Evolutionary conservation across 2,888 invertebrate species (phyloP), one percentile per base, ranked within the genome.

Genomic region (Macropis europaea): DNA sequence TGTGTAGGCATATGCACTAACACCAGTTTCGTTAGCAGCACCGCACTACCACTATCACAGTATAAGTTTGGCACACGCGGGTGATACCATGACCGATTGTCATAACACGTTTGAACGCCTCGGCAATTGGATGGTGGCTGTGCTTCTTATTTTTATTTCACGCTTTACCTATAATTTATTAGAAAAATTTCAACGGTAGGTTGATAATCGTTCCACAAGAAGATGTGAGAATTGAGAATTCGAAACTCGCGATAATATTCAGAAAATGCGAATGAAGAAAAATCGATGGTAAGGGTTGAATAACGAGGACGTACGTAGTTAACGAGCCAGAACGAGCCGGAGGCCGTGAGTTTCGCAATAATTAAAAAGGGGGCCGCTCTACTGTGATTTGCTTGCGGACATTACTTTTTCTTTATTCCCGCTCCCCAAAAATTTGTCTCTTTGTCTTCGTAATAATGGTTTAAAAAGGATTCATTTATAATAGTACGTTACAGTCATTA

Each of bases 271-370:
- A 47, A 40, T 28, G 59, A 13, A 50, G 50, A 36, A 52, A 60
- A 61, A 56, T 45, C 57, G 48, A 67, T 72, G 38, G 48, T 30
- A 28, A 50, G 50, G n/a, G 17, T 63, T 38, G 30, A 67, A 60
- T 59, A 73, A 77, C 40, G 50, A 61, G 48, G 50, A 57, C 54
- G 64, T 59, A 63, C 59, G 64, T 52, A 68, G 53, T 54, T 72
- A 70, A 72, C 56, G 61, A 75, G 52, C 42, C 60, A 40, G 63
- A 59, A 32, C 38, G 48, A 73, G 19, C 61, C 34, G 38, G 48
- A 53, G 48, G 26, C 45, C 72, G 57, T 59, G 67, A 56, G 40
- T 68, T 73, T 63, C 42, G 42, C 24, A 69, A 64, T 73, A 73
- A 75, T 75, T 69, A 75, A 75, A 66, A 75, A 64, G 45, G 32